A percentile compares a stretch with the other conserved stretches of the same genome.
Evolutionary conservation across 2,113 vertebrate genomes (phyloP).

Genomic region (Muntiacus reevesi): DNA sequence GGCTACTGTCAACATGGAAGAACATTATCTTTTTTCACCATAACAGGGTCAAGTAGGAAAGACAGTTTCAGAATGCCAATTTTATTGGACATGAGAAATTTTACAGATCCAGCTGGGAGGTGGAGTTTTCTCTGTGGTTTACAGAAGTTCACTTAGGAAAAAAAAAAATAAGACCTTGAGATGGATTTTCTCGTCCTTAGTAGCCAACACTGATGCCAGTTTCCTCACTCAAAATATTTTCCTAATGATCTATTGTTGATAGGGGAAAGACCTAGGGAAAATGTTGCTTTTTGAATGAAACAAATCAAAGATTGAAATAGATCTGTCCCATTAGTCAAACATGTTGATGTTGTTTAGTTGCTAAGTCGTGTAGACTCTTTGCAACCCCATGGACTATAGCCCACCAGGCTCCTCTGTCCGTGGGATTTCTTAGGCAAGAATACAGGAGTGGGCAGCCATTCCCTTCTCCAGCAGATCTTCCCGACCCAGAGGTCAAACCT

Average conservation of each 20-base stretch:
- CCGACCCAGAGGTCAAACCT: neutral
- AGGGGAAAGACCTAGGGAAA: neutral
- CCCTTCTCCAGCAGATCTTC: neutral
- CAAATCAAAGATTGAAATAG: neutral
- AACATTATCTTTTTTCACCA: neutral
- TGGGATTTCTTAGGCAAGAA: neutral
- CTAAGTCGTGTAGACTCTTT: neutral
- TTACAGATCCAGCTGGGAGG: neutral
- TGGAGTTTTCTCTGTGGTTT: neutral
- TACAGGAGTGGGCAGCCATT: neutral
- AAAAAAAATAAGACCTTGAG: neutral
- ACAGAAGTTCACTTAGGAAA: neutral
- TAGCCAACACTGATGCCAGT: neutral
- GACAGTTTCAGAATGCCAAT: neutral
- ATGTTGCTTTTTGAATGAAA: neutral
- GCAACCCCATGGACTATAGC: neutral
- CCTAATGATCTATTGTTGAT: neutral
- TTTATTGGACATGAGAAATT: neutral
- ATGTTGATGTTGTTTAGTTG: neutral
- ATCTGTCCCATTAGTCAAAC: neutral
- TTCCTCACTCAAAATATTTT: neutral
- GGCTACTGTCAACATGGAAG: neutral
- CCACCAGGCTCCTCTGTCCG: neutral
- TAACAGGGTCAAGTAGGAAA: neutral
- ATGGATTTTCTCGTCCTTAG: neutral